Base-by-base conservation (phyloP, 2,888 invertebrate species). In the Embidobia sp. region DNA sequence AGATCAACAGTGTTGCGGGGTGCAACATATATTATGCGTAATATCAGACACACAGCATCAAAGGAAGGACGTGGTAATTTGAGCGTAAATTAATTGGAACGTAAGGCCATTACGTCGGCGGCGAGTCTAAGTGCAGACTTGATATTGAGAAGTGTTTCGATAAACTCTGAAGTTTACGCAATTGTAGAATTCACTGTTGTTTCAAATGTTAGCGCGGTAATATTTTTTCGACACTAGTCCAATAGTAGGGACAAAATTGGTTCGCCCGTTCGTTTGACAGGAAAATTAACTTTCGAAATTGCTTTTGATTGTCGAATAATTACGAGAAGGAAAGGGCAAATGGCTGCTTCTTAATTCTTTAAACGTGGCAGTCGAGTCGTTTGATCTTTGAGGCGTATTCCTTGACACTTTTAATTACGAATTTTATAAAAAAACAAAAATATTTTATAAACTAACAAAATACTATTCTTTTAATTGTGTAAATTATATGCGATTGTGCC, bases 11-110 rank as follows among this genome's bases (percentile, higher is more conserved):
- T 37, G 22, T 51, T 66, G 37, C n/a, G 27, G 46, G 31, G 53
- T 44, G 15, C 48, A 59, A 74, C 29, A 37, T 64, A 59, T 48
- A 59, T 15, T 59, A 18, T 18, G 44, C 18, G 44, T 37, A 57
- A 33, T n/a, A n/a, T n/a, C n/a, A n/a, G n/a, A n/a, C n/a, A 40
- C 35, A 78, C 67, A 51, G 72, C 74, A 69, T 78, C 79, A 67
- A 77, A 78, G 79, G 67, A 76, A 78, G 70, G 77, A 77, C 69
- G 40, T 59, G 69, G 51, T 61, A 78, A 84, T 79, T 83, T 66
- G 77, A 83, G 81, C 82, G 78, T 82, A 84, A 86, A 86, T 86
- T 86, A 86, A 86, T 86, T 87, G 83, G 81, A 79, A 85, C 84
- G 83, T 81, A 84, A 83, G 81, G 81, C 83, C 83, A 85, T 87